Conservation (phyloP, 1,140 invertebrate genomes). For the Harpegnathos saltator region DNA sequence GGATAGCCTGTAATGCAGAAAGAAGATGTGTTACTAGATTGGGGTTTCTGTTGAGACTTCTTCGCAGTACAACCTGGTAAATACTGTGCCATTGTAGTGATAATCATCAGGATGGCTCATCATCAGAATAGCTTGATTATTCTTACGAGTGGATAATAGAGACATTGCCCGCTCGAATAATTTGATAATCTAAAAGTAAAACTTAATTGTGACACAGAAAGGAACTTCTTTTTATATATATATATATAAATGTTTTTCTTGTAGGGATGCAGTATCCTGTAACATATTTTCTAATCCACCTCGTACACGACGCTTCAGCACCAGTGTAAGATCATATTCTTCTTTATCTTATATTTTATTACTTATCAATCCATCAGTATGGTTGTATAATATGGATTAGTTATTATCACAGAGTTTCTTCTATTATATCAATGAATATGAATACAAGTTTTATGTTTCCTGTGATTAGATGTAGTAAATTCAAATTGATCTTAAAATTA, state of each 20-base stretch:
- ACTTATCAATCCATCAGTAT: conserved; percentile 65
- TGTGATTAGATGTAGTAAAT: not conserved
- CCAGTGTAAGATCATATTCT: conserved; percentile 89
- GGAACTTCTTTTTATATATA: not conserved
- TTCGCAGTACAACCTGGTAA: not conserved
- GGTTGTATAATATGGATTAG: not conserved
- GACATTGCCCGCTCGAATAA: not conserved
- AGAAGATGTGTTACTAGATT: too few species aligned
- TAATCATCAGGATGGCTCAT: not conserved
- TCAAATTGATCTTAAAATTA: not conserved
- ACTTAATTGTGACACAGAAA: not conserved
- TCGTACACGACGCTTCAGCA: conserved; percentile 92
- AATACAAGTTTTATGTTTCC: conserved; percentile 2
- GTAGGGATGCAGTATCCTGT: conserved; percentile 86
- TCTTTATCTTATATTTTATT: conserved; percentile 1
- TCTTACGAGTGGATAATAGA: not conserved
- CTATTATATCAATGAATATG: not conserved
- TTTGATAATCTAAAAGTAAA: not conserved
- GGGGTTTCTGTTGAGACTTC: not conserved
- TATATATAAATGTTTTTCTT: conserved; percentile 68
- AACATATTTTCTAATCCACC: conserved; percentile 88
- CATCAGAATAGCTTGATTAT: not conserved
- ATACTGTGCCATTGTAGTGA: not conserved
- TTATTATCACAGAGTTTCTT: not conserved
- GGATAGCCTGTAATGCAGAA: too few species aligned